phyloP scores from a whole-genome alignment of 2,113 vertebrate genomes.

The Telmatochromis sp. region DNA sequence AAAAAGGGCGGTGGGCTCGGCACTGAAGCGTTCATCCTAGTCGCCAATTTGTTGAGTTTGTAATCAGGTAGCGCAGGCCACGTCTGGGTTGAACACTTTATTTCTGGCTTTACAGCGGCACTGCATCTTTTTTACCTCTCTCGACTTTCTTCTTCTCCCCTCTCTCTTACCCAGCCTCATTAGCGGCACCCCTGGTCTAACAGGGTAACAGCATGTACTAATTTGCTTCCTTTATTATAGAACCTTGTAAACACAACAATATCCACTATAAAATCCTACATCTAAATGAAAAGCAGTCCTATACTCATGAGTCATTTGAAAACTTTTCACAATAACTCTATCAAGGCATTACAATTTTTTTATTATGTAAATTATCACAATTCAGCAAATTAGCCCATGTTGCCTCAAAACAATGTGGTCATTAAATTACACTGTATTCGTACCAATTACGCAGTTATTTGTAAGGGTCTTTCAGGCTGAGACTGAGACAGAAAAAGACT shows the following conservation, averaged over 20 bases:
- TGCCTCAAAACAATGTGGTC: not conserved
- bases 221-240: no score
- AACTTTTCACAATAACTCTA: not conserved
- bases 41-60: not conserved
- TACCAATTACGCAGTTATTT: not conserved
- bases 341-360: not conserved
- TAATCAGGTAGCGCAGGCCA: rapidly evolving
- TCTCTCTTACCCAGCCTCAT: no score
- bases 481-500: not conserved
- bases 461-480: not conserved
- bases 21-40: no score
- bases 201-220: no score
- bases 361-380: not conserved
- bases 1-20: no score
- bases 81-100: no score
- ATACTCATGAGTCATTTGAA: not conserved
- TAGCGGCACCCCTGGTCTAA: no score
- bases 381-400: not conserved
- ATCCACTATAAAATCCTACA: not conserved
- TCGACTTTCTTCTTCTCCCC: no score
- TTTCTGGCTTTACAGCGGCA: rapidly evolving
- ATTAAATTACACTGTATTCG: not conserved
- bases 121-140: no score
- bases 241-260: no score
- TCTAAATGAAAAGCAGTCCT: not conserved